These are phyloP conservation scores for Tupaia chinensis DNA, from an alignment of 2,113 vertebrate genomes.

Conservation along the genomic window DNA sequence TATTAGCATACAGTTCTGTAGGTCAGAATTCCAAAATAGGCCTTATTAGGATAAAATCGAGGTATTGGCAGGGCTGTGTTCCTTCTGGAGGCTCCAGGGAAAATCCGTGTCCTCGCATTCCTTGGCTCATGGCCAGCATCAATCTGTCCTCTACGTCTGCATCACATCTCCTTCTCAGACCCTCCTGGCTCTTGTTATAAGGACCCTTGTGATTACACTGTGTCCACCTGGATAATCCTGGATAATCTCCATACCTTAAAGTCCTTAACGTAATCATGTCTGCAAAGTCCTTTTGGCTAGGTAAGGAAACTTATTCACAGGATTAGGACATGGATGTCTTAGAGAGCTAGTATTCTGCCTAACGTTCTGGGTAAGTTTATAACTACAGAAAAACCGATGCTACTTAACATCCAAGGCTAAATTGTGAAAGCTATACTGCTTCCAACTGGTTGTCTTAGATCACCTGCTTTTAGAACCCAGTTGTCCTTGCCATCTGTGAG, in stretches of 20 bases:
- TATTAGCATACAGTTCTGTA: background rate
- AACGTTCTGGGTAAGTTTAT: background rate
- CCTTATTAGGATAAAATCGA: background rate
- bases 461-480: background rate
- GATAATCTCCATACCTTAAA: background rate
- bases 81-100: background rate
- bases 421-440: background rate
- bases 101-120: background rate
- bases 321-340: background rate
- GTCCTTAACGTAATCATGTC: conserved; percentile 28
- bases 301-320: background rate
- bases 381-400: background rate
- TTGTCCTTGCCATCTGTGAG: background rate
- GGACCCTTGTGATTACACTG: background rate
- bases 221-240: conserved; percentile 5
- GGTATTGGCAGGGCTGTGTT: background rate
- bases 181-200: background rate
- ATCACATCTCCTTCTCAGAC: background rate
- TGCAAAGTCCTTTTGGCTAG: background rate
- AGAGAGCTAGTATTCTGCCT: background rate
- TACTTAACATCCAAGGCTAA: background rate
- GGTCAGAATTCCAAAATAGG: conserved; percentile 24
- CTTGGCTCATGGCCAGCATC: background rate
- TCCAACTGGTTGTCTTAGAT: background rate
- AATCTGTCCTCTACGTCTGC: background rate